Conservation (phyloP, 2,797 vertebrate genomes). For the Trichosurus vulpecula region DNA sequence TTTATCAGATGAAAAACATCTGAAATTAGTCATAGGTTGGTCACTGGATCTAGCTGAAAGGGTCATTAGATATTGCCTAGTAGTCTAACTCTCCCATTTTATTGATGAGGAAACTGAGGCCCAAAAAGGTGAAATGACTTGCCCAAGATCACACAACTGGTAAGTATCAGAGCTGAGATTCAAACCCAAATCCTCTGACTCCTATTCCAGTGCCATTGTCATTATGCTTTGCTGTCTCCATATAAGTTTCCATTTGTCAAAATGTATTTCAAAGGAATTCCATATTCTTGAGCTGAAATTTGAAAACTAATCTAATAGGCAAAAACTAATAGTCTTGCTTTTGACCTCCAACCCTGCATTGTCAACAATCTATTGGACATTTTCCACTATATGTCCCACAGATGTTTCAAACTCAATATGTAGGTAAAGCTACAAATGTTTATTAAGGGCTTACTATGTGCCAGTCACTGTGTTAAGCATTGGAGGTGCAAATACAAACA, state of each 20-base stretch:
- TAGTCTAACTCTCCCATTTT: not conserved
- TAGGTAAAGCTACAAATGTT: not conserved
- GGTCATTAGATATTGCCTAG: not conserved
- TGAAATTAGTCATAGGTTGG: not conserved
- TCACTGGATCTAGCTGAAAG: not conserved
- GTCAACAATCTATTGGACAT: not conserved
- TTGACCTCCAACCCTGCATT: not conserved
- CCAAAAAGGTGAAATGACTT: not conserved
- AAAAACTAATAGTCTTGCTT: not conserved
- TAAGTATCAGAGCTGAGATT: not conserved
- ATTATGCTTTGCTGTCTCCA: not conserved
- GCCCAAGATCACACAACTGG: not conserved
- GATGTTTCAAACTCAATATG: not conserved
- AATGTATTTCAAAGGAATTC: not conserved
- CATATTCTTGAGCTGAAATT: not conserved
- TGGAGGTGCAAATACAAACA: not conserved
- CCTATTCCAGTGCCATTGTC: not conserved
- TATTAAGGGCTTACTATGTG: not conserved
- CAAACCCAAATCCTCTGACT: not conserved
- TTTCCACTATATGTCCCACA: not conserved
- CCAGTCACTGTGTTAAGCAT: not conserved
- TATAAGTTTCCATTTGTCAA: not conserved
- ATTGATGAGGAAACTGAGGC: not conserved
- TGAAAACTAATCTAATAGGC: not conserved
- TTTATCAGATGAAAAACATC: not conserved